phyloP scores from a whole-genome alignment of 2,797 vertebrate genomes.

The Sciaenops ocellatus region DNA sequence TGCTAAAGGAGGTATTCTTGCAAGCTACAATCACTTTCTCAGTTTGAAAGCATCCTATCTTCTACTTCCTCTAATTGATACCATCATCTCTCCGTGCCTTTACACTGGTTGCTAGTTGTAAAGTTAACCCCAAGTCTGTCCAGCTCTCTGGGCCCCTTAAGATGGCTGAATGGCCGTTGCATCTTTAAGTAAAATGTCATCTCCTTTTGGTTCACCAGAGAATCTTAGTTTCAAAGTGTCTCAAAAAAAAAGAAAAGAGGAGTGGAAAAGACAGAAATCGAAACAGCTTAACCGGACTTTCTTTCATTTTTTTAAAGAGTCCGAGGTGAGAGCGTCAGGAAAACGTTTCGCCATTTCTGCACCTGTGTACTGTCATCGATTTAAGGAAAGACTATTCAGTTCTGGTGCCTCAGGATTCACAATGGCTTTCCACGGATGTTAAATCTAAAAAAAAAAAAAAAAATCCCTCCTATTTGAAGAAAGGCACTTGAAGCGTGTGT shows the following conservation, averaged over 20 bases:
- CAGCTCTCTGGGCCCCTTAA: constrained; percentile 63
- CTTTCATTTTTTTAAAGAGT: constrained; percentile 67
- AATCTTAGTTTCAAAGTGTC: constrained; percentile 47
- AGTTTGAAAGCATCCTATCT: constrained; percentile 18
- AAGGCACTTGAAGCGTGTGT: constrained; percentile 28
- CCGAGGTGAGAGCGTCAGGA: constrained; percentile 57
- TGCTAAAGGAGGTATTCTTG: constrained; percentile 8
- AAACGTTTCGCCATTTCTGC: constrained; percentile 83
- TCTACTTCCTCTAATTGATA: background rate
- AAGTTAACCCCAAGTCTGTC: constrained; percentile 70
- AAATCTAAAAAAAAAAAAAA: constrained; percentile 8
- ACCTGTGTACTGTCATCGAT: constrained; percentile 82
- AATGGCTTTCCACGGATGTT: constrained; percentile 70
- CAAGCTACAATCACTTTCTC: constrained; percentile 27
- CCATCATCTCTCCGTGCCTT: constrained; percentile 7
- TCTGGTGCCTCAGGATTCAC: constrained; percentile 67
- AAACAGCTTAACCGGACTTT: constrained; percentile 33
- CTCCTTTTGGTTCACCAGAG: constrained; percentile 42
- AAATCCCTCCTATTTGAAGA: constrained; percentile 49
- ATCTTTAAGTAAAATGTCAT: constrained; percentile 66
- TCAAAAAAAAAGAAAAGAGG: constrained; percentile 2
- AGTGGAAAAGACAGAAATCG: constrained; percentile 17
- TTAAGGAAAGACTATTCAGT: constrained; percentile 60
- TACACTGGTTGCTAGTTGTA: constrained; percentile 58
- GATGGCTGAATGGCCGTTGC: constrained; percentile 72